A percentile compares a stretch with the other conserved stretches of the same genome.
phyloP scores from a whole-genome alignment of 2,113 vertebrate genomes.

The Pogonocichla stellata region DNA sequence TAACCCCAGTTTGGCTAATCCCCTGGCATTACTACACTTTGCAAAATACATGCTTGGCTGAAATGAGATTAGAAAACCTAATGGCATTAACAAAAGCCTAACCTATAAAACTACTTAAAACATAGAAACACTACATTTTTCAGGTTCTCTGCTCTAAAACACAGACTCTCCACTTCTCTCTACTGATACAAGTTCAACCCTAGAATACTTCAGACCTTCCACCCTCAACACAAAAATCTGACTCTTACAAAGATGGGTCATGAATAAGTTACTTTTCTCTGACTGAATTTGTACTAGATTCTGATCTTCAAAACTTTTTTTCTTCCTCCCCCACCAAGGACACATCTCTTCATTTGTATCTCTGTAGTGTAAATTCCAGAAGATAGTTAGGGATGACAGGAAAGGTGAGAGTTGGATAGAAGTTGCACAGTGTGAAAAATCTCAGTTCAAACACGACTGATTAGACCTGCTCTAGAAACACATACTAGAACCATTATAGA shows the following conservation, averaged over 20 bases:
- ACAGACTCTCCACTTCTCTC: not conserved
- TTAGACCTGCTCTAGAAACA: not conserved
- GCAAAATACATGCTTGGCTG: not conserved
- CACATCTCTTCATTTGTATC: not conserved
- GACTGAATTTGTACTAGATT: not conserved
- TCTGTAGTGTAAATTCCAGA: not conserved
- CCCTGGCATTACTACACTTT: not conserved
- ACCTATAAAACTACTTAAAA: not conserved
- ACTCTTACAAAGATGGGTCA: not conserved
- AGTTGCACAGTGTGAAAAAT: not conserved
- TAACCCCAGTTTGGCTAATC: not conserved
- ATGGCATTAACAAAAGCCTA: slow-evolving; percentile 1
- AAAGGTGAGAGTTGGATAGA: not conserved
- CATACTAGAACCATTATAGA: not conserved
- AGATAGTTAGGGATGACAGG: not conserved
- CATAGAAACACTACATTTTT: not conserved
- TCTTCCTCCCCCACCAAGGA: not conserved
- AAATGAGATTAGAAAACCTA: slow-evolving; percentile 38
- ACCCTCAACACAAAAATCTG: not conserved
- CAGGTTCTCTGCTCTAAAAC: not conserved
- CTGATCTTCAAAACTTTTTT: not conserved
- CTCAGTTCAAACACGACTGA: not conserved
- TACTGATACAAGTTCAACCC: not conserved
- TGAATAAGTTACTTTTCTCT: not conserved
- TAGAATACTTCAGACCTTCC: not conserved